Conservation (phyloP, 2,113 vertebrate genomes). For the Fukomys damarensis region DNA sequence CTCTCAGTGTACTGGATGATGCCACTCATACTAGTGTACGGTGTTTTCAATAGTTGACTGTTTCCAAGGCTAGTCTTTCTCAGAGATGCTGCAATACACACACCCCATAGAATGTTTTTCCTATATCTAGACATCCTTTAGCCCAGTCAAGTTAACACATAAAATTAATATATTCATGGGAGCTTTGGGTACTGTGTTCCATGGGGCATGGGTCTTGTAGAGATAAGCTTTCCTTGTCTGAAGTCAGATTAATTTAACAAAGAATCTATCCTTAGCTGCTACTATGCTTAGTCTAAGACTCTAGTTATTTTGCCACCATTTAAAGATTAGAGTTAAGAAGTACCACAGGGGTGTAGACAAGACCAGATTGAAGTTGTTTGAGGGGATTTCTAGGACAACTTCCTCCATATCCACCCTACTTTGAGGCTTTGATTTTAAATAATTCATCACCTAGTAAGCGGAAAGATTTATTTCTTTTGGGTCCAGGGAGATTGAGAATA, state of each 20-base stretch:
- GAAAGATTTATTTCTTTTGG: not conserved
- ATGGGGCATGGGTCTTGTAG: not conserved
- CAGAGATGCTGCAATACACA: not conserved
- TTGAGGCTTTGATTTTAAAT: not conserved
- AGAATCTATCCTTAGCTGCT: not conserved
- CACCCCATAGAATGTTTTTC: not conserved
- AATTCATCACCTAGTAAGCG: not conserved
- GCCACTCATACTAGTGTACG: not conserved
- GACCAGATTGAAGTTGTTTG: not conserved
- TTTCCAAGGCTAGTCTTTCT: not conserved
- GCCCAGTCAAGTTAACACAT: not conserved
- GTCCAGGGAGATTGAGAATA: not conserved
- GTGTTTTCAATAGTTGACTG: not conserved
- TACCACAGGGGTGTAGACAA: rapidly evolving
- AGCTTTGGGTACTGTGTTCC: not conserved
- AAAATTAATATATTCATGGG: not conserved
- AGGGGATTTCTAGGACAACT: not conserved
- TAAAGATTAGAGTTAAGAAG: not conserved
- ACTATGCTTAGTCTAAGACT: not conserved
- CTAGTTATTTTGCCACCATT: not conserved
- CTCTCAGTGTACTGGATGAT: not conserved
- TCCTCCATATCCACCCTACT: too few relatives aligned
- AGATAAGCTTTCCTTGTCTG: not conserved
- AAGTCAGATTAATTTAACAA: not conserved
- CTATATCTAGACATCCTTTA: not conserved